Conservation (phyloP, 1,140 invertebrate species). For the Diachasmimorpha longicaudata region DNA sequence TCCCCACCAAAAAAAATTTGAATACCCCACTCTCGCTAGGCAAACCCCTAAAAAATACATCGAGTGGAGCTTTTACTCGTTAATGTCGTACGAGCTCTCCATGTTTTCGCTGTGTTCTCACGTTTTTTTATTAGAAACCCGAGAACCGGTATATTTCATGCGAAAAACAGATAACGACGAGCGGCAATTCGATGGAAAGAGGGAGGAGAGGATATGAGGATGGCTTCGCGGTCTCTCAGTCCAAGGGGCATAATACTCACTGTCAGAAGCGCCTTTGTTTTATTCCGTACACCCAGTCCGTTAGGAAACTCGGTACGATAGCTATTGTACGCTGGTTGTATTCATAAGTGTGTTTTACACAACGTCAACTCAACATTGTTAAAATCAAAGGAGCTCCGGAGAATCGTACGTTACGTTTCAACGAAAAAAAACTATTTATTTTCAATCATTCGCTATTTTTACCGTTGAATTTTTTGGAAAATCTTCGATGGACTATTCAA, state of each 20-base stretch:
- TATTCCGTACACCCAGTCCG: neutral
- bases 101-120: neutral
- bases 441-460: too few species aligned
- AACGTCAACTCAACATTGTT: neutral
- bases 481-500: too few species aligned
- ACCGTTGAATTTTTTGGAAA: too few species aligned
- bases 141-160: neutral
- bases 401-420: too few species aligned
- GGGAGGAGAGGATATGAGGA: neutral
- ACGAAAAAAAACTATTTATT: too few species aligned
- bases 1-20: too few species aligned
- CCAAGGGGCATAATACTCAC: neutral
- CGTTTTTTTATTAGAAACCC: neutral
- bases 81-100: neutral
- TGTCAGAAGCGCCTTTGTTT: constrained; percentile 15
- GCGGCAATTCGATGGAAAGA: neutral
- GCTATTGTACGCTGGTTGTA: neutral
- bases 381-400: neutral
- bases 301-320: neutral
- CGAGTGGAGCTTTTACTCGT: neutral
- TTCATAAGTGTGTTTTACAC: neutral
- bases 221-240: neutral
- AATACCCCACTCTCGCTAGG: neutral
- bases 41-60: neutral
- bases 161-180: neutral